These are phyloP conservation scores for Delichon dasypus DNA, from an alignment of 2,797 vertebrate genomes.

Conservation along the genomic window DNA sequence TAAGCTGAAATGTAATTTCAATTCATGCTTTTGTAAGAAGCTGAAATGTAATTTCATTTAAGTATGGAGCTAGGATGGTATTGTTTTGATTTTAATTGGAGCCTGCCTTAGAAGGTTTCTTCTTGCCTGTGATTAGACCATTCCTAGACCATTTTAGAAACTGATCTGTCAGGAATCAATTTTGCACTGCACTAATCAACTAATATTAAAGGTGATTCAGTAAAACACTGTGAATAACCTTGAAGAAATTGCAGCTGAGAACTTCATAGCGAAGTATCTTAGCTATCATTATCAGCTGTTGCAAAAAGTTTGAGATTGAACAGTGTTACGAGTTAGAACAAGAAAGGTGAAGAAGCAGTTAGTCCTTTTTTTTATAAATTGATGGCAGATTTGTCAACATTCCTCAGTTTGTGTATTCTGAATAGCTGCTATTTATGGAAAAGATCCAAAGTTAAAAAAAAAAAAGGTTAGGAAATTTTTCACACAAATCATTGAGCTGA, in stretches of 20 bases:
- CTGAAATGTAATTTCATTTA: background rate
- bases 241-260: background rate
- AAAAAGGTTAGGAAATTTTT: background rate
- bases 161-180: background rate
- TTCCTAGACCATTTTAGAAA: background rate
- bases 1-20: background rate
- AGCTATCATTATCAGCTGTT: background rate
- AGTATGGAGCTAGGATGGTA: background rate
- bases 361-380: background rate
- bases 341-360: background rate
- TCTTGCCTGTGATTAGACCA: background rate
- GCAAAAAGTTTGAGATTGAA: background rate
- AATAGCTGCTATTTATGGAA: background rate
- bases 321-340: background rate
- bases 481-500: background rate
- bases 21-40: background rate
- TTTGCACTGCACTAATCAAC: background rate
- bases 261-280: background rate
- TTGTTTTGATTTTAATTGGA: background rate
- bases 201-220: background rate
- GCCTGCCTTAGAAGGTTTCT: background rate
- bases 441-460: background rate
- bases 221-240: background rate
- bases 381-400: background rate
- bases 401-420: background rate